phyloP scores from a whole-genome alignment of 2,113 vertebrate genomes.

The Cygnus buccinator region DNA sequence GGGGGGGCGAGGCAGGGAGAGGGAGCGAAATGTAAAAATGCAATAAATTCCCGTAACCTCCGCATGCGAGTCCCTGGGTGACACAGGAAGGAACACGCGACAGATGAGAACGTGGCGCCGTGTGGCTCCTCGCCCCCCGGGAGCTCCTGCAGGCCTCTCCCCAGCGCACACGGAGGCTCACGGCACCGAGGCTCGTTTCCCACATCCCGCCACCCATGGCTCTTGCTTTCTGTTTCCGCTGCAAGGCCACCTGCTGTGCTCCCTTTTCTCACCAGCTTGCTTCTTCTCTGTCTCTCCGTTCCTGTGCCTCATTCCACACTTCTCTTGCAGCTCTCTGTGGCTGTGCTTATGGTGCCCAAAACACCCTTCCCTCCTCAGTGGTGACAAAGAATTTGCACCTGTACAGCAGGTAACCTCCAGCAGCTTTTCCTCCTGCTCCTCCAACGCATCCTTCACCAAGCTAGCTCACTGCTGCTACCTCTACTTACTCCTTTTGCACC shows the following conservation, averaged over 20 bases:
- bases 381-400: not conserved
- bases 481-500: not conserved
- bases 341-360: not conserved
- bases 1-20: not conserved
- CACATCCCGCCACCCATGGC: rapidly evolving
- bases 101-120: not conserved
- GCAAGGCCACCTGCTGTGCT: rapidly evolving
- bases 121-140: not conserved
- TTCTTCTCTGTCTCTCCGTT: not conserved
- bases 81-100: not conserved
- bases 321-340: not conserved
- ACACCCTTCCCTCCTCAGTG: not conserved
- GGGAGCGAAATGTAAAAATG: not conserved
- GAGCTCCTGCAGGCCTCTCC: not conserved
- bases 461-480: not conserved
- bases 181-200: not conserved
- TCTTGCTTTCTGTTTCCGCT: not conserved
- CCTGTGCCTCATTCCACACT: not conserved
- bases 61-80: not conserved
- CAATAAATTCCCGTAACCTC: not conserved
- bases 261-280: not conserved
- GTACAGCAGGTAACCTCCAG: not conserved
- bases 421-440: not conserved
- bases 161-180: not conserved
- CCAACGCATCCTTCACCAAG: not conserved